Base-by-base conservation (phyloP, 2,797 vertebrate species). In the Lithobates sylvaticus region DNA sequence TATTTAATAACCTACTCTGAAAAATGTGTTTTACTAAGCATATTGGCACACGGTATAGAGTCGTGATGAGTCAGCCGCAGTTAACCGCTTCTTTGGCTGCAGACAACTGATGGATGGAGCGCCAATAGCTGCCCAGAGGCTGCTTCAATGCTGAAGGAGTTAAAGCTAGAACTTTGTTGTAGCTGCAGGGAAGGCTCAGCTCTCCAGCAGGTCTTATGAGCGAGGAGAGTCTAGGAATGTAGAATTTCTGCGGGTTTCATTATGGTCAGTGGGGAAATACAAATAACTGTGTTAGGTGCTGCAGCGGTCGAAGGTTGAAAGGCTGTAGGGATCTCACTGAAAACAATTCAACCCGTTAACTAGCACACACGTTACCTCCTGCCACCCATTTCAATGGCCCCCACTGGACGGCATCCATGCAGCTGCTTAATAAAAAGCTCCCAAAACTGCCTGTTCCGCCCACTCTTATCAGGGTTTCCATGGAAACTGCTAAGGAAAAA, bases 401-500 rank as follows among this genome's bases (percentile, higher is more conserved):
- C 69, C 68, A 58, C 68, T 73, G 68, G 80, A 87, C 85, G 68
- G 42, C 39, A 78, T 83, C 69, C 76, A 68, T 83, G 85, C 85
- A 83, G 81, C 75, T 87, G 80, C 81, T 75, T 83, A 87, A 78
- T 87, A 83, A 78, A 83, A 74, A 47, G 68, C 75, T 83, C 81
- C 75, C 69, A 74, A 87, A 83, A 78, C 80, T 78, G 81, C 75
- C 75, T 39, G n/a, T 78, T 76, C 79, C 85, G 39, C 85, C 85
- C 85, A 87, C 85, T 83, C 81, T 65, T 83, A 83, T 87, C 75
- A 78, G n/a, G 54, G 85, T 87, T 87, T 50, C 81, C 80, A 87
- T 87, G 81, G 85, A 87, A 87, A 87, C 85, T 83, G 85, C 70
- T 68, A 83, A 83, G 85, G 81, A 87, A 87, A 87, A 87, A 87